Evolutionary conservation across 2,888 invertebrate genomes (phyloP), one percentile per base, ranked within the genome.

Genomic region (Ophion costatus): DNA sequence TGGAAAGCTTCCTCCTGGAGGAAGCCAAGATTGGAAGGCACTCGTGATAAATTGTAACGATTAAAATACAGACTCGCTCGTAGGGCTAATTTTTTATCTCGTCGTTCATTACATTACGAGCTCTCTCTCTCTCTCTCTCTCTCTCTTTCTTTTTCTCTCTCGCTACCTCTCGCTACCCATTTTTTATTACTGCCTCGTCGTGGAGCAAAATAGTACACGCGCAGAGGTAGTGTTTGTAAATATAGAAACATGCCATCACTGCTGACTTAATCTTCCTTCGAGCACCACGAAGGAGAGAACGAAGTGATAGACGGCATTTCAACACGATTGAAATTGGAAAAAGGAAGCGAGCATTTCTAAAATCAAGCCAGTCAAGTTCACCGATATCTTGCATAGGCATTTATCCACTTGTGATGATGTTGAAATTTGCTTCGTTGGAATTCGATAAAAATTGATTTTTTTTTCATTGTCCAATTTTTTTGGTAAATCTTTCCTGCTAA

Each of bases 191-290:
- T 64, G 63, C 29, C 42, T 64, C 64, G 64, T 77, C 59, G 59
- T 66, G 57, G 64, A 57, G 66, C 33, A 66, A 70, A 71, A 70
- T 71, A 33, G 20, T 79, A 70, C 11, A 77, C 22, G 22, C 29
- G 51, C 29, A 70, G 51, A 76, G 66, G 63, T 66, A 61, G n/a
- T 14, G 61, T 82, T 82, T 77, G 77, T 81, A 84, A 84, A 84
- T 84, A 84, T 80, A 78, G 56, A 33, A 78, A 84, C 69, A 63
- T 57, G 69, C 63, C 74, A 17, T 63, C 63, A 14, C 6, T 17
- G 57, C 63, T 56, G 42, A 84, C 63, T 80, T 56, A 78, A 84
- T 84, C 77, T 74, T 74, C 63, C 69, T 82, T 29, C 67, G 69
- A 61, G 69, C 10, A 33, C 29, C 24, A n/a, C 4, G 67, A 56